Percentiles rank a stretch among this genome's conserved stretches.
phyloP scores from a whole-genome alignment of 2,113 vertebrate species.

The Microcebus murinus region DNA sequence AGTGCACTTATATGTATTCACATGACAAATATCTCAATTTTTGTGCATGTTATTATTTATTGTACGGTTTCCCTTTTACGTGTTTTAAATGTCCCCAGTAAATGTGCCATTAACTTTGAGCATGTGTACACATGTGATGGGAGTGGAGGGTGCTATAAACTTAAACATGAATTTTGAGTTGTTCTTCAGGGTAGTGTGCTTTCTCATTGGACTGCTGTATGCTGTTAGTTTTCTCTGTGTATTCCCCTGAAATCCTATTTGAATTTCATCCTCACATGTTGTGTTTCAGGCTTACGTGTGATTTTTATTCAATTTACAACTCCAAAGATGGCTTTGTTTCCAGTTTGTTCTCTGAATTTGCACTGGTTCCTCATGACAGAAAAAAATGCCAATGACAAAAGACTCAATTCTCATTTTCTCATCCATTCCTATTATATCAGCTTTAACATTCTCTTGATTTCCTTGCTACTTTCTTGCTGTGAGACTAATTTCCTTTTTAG shows the following conservation, averaged over 20 bases:
- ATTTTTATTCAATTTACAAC: not conserved
- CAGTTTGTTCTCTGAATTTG: not conserved
- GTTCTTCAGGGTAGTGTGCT: not conserved
- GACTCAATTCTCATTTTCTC: not conserved
- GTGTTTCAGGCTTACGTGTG: not conserved
- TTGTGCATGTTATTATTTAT: not conserved
- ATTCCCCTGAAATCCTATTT: not conserved
- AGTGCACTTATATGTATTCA: not conserved
- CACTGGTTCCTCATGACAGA: too few species aligned
- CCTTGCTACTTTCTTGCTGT: not conserved
- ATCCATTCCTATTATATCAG: not conserved
- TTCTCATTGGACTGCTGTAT: not conserved
- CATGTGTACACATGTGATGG: not conserved
- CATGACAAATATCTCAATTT: not conserved
- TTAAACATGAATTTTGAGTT: not conserved
- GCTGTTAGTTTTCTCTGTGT: not conserved
- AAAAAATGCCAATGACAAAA: not conserved
- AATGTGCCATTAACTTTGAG: not conserved
- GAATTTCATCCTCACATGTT: not conserved
- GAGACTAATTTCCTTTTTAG: not conserved
- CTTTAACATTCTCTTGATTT: not conserved
- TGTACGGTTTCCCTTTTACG: not conserved
- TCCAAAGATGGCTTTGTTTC: not conserved
- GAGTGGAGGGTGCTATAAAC: not conserved
- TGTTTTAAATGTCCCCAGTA: not conserved